phyloP scores from a whole-genome alignment of 2,797 vertebrate species.

The Squalus acanthias region DNA sequence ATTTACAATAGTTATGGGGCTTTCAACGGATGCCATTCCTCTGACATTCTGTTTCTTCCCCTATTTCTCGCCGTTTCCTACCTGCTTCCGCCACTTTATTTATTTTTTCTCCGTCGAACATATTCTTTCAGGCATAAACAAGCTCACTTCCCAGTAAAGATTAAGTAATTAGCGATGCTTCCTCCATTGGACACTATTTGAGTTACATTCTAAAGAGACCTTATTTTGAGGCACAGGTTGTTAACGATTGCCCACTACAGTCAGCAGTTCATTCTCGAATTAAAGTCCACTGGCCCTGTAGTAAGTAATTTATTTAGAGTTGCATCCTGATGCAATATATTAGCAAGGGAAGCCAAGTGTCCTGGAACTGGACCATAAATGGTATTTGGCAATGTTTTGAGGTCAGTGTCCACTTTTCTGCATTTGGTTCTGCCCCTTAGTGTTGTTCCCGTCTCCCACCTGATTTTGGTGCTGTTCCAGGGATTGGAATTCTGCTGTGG shows the following conservation, averaged over 20 bases:
- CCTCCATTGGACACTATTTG: no score
- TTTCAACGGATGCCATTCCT: no score
- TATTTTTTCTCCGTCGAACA: no score
- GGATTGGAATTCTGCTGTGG: not conserved
- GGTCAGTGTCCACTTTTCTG: not conserved
- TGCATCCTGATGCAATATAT: not conserved
- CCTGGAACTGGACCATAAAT: not conserved
- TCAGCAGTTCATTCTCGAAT: not conserved
- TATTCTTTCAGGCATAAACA: no score
- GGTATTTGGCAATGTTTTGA: not conserved
- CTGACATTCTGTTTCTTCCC: no score
- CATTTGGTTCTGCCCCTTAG: not conserved
- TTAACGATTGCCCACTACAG: not conserved
- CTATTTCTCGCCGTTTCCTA: no score
- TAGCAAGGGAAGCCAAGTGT: not conserved
- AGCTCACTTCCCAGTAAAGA: no score
- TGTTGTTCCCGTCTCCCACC: not conserved
- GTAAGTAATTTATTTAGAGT: not conserved
- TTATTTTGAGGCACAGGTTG: not conserved
- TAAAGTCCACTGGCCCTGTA: not conserved
- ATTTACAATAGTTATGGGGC: no score
- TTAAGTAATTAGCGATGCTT: no score
- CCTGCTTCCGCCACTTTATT: no score
- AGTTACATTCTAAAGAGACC: no score
- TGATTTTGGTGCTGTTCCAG: not conserved